Evolutionary conservation across 2,888 invertebrate species (phyloP).

Genomic region (Nysson spinosus): DNA sequence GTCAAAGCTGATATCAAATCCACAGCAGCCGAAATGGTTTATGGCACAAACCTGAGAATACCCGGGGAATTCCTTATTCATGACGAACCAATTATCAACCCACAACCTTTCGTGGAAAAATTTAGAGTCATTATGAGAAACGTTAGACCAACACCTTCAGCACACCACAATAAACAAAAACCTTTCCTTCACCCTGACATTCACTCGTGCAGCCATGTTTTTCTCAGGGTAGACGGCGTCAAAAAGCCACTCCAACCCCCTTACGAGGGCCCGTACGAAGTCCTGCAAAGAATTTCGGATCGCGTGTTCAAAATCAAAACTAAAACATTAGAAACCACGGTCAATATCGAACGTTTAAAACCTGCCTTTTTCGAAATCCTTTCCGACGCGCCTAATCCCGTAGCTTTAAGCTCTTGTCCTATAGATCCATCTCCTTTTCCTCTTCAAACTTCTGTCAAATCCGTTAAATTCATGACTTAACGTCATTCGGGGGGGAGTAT

Average conservation of each 20-base stretch:
- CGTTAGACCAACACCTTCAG: not conserved
- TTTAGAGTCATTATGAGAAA: conserved; percentile 12
- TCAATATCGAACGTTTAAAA: no score
- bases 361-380: no score
- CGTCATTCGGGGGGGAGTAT: no score
- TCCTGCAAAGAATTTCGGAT: not conserved
- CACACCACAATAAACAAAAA: not conserved
- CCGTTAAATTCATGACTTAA: no score
- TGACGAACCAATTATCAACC: conserved; percentile 14
- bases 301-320: not conserved
- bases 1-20: not conserved
- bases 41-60: conserved; percentile 21
- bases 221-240: not conserved
- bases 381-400: no score
- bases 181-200: conserved; percentile 6
- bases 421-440: no score
- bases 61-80: conserved; percentile 42
- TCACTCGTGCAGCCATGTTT: not conserved
- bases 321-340: no score
- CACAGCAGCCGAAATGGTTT: conserved; percentile 19
- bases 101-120: not conserved
- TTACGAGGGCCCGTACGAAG: not conserved
- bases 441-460: no score
- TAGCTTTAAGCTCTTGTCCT: no score
- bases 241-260: conserved; percentile 1